Conservation (phyloP, 2,113 vertebrate species). For the Chamaetylas fuelleborni region DNA sequence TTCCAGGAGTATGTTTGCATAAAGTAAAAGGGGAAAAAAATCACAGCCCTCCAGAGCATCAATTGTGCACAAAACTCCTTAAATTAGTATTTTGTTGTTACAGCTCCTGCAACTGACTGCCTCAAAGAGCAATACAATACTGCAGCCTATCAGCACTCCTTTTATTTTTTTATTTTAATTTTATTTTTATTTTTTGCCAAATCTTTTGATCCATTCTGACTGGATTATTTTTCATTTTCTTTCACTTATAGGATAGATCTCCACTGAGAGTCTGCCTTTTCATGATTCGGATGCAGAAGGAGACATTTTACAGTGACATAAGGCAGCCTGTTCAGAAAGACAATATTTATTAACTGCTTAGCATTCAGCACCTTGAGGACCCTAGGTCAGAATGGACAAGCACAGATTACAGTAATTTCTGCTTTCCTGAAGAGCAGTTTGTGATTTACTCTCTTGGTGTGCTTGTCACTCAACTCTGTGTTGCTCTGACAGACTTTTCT, state of each 20-base stretch:
- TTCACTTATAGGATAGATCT: background rate
- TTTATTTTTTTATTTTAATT: background rate
- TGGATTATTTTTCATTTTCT: background rate
- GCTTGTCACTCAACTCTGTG: background rate
- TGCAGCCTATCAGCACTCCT: background rate
- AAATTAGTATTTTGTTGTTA: background rate
- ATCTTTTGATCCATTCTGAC: background rate
- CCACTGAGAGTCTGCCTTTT: background rate
- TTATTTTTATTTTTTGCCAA: background rate
- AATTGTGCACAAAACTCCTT: background rate
- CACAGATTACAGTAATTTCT: background rate
- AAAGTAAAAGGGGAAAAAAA: background rate
- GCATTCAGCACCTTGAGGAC: background rate
- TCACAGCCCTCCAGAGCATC: background rate
- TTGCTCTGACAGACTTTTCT: background rate
- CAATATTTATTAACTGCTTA: background rate
- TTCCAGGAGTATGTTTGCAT: background rate
- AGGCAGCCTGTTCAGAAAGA: background rate
- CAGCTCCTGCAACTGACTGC: background rate
- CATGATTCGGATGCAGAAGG: background rate
- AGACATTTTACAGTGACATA: background rate
- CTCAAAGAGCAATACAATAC: background rate
- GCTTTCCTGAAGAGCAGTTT: background rate
- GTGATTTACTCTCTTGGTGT: background rate
- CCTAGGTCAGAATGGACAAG: background rate